Conservation (phyloP, 2,113 vertebrate genomes). For the Clupea harengus region DNA sequence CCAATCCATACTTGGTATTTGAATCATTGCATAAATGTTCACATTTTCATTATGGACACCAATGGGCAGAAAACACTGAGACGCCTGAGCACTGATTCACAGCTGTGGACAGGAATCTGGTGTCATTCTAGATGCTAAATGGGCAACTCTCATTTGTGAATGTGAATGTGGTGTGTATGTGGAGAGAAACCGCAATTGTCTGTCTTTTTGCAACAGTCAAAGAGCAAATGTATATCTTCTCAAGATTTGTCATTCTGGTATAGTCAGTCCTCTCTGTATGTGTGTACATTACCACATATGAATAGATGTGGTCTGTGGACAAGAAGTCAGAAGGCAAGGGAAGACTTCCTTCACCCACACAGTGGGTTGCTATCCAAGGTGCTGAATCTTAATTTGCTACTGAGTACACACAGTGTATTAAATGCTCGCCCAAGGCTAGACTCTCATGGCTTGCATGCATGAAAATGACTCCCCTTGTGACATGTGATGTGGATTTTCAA, state of each 20-base stretch:
- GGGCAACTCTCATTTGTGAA: neutral
- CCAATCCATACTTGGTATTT: slow-evolving; percentile 23
- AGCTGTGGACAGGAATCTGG: slow-evolving; percentile 28
- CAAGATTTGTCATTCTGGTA: neutral
- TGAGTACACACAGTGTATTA: neutral
- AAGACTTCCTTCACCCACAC: neutral
- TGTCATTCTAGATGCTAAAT: slow-evolving; percentile 46
- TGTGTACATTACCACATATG: neutral
- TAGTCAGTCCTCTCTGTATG: neutral
- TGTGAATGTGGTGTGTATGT: neutral
- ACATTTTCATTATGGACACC: slow-evolving; percentile 58
- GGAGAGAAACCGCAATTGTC: neutral
- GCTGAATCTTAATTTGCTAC: neutral
- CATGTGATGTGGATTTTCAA: neutral
- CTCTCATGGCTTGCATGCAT: neutral
- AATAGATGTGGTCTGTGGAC: neutral
- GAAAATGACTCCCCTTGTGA: neutral
- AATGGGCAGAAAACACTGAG: slow-evolving; percentile 40
- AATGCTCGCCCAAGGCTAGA: neutral
- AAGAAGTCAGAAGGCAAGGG: neutral
- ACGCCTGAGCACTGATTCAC: slow-evolving; percentile 43
- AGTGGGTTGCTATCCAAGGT: neutral
- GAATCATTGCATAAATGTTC: slow-evolving; percentile 52
- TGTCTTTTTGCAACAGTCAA: neutral
- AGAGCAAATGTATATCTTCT: neutral